Evolutionary conservation across 2,113 vertebrate genomes (phyloP).

Genomic region (Marcusenius ussheri): DNA sequence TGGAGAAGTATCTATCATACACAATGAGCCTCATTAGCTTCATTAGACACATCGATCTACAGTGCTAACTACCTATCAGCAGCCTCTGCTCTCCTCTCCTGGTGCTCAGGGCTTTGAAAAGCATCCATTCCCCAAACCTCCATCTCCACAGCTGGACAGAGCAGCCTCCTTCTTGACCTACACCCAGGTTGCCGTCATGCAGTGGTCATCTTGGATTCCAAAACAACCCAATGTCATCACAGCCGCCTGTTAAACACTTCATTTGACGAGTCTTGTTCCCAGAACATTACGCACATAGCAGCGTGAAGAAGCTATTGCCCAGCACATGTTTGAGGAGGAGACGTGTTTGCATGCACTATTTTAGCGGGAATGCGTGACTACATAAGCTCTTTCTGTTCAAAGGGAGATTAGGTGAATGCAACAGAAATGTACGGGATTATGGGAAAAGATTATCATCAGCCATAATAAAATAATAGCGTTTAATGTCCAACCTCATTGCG

Average conservation of each 20-base stretch:
- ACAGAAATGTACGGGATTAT: neutral
- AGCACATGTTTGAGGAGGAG: neutral
- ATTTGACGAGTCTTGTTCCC: neutral
- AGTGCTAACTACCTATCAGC: neutral
- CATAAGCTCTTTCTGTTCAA: neutral
- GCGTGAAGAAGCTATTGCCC: neutral
- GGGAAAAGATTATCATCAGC: neutral
- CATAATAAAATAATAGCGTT: neutral
- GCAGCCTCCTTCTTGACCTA: neutral
- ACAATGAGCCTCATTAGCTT: neutral
- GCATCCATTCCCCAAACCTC: neutral
- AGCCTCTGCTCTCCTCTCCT: neutral
- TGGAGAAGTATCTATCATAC: neutral
- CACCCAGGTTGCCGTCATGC: neutral
- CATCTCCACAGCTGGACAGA: neutral
- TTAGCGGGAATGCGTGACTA: neutral
- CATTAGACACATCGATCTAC: neutral
- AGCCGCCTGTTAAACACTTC: neutral
- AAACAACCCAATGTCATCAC: too few species aligned
- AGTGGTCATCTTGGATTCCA: neutral
- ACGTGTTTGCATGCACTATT: neutral
- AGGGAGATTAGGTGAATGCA: neutral
- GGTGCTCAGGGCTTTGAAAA: neutral
- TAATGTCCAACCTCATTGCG: neutral
- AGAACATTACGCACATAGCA: neutral